These are phyloP conservation scores for Cloeon dipterum DNA, from an alignment of 2,888 invertebrate genomes.

Conservation along the genomic window DNA sequence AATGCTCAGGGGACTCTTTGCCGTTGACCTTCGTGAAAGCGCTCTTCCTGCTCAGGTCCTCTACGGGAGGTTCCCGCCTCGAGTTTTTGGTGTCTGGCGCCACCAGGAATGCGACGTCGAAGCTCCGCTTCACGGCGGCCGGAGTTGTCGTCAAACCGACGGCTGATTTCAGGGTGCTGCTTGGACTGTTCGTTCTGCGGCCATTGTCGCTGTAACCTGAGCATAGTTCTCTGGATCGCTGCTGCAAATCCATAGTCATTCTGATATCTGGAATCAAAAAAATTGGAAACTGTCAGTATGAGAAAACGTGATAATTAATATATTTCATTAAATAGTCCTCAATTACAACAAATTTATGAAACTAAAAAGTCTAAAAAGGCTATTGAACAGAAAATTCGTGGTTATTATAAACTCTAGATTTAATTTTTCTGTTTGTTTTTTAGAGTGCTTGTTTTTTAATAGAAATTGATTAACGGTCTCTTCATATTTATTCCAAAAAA, in stretches of 20 bases:
- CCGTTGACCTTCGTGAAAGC: conserved; percentile 55
- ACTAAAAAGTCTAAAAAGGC: too few species aligned
- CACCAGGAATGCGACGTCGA: conserved; percentile 78
- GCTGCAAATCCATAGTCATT: conserved; percentile 1
- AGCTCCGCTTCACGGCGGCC: conserved; percentile 41
- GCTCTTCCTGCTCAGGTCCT: conserved; percentile 26
- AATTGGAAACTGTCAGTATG: too few species aligned
- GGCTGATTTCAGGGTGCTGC: conserved; percentile 5
- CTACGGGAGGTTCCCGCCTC: conserved; percentile 11
- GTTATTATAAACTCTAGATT: too few species aligned
- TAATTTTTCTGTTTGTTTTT: too few species aligned
- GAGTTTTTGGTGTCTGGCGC: conserved; percentile 44
- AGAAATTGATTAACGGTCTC: too few species aligned
- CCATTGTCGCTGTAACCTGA: neutral
- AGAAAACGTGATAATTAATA: too few species aligned
- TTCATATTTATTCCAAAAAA: too few species aligned
- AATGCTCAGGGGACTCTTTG: neutral
- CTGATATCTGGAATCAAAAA: too few species aligned
- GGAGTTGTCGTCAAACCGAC: conserved; percentile 19
- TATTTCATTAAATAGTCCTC: too few species aligned
- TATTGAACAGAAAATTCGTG: too few species aligned
- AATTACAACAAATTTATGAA: too few species aligned
- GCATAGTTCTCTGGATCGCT: neutral
- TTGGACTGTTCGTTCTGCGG: neutral
- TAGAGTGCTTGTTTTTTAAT: too few species aligned